Percentiles rank a stretch among this genome's conserved stretches.
Conservation (phyloP, 1,140 invertebrate genomes). For the Micrasema longulum region DNA sequence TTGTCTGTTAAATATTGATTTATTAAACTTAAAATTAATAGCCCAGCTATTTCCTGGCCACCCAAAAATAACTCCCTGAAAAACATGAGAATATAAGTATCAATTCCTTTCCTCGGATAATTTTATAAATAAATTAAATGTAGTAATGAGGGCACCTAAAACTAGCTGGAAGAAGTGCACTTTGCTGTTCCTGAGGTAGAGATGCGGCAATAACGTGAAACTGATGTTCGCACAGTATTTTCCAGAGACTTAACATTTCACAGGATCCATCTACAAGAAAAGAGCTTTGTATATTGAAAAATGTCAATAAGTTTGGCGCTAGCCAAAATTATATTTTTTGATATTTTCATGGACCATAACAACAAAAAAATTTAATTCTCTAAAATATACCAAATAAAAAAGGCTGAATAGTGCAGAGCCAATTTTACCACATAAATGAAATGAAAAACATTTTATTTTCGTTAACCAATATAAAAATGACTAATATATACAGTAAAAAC, state of each 20-base stretch:
- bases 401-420: too few species aligned
- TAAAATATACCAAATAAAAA: too few species aligned
- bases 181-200: constrained; percentile 71
- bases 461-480: too few species aligned
- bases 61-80: constrained; percentile 83
- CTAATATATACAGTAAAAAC: too few species aligned
- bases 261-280: constrained; percentile 74
- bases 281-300: too few species aligned
- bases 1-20: constrained; percentile 94
- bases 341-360: background rate
- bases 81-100: constrained; percentile 17
- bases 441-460: too few species aligned
- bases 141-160: too few species aligned
- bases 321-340: background rate
- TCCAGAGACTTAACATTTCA: constrained; percentile 95
- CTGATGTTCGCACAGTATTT: constrained; percentile 92
- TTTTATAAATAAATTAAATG: too few species aligned
- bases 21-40: constrained; percentile 81
- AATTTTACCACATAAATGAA: too few species aligned
- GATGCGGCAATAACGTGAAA: constrained; percentile 85
- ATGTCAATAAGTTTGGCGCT: too few species aligned
- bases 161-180: constrained; percentile 69
- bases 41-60: constrained; percentile 84
- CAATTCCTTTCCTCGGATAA: background rate
- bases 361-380: too few species aligned